A percentile compares a stretch with the other conserved stretches of the same genome.
Evolutionary conservation across 2,888 invertebrate species (phyloP).

Genomic region (Cylindroiulus punctatus): DNA sequence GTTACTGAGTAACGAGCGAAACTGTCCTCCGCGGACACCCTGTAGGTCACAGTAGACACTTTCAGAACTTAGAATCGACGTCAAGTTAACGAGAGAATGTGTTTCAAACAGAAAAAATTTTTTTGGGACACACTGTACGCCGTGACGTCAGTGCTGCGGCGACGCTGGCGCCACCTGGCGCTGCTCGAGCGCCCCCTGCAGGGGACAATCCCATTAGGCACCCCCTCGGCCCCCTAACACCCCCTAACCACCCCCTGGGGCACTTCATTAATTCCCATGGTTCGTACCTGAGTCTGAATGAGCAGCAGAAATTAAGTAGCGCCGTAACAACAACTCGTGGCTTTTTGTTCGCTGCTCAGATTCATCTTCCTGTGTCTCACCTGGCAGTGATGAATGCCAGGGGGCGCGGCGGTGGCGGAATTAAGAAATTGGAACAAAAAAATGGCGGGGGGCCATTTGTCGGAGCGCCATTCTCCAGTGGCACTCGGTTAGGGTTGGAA

Average conservation of each 20-base stretch:
- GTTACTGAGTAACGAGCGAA: too few relatives aligned
- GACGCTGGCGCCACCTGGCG: too few relatives aligned
- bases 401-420: not conserved
- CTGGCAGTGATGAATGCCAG: not conserved
- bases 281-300: not conserved
- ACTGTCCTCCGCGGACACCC: too few relatives aligned
- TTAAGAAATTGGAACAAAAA: not conserved
- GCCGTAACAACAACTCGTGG: not conserved
- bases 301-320: not conserved
- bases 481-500: too few relatives aligned
- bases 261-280: conserved; percentile 18
- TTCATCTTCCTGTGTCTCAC: conserved; percentile 34
- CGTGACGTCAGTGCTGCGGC: too few relatives aligned
- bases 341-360: not conserved
- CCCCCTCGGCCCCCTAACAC: not conserved
- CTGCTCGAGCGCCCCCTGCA: not conserved
- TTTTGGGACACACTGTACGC: too few relatives aligned
- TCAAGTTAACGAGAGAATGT: too few relatives aligned
- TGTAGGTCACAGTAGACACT: too few relatives aligned
- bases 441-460: not conserved
- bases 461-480: too few relatives aligned
- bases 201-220: not conserved
- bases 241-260: not conserved
- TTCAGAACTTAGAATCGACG: too few relatives aligned
- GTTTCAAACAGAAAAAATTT: too few relatives aligned